Percentiles rank a stretch among this genome's conserved stretches.
These are phyloP conservation scores for Archaeoteleia sp. DNA, from an alignment of 2,888 invertebrate genomes.

Conservation along the genomic window DNA sequence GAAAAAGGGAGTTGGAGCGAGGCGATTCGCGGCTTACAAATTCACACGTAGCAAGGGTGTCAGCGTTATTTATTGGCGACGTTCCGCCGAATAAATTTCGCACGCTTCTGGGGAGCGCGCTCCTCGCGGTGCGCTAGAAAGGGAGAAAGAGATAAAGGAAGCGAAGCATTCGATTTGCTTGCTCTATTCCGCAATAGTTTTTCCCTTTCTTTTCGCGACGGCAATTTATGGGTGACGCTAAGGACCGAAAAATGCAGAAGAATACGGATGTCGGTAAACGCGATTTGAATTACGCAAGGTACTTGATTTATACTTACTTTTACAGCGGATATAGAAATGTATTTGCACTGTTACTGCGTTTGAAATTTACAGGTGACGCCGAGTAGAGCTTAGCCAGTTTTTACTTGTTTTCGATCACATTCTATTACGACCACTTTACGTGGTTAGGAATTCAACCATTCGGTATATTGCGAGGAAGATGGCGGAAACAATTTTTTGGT, in stretches of 20 bases:
- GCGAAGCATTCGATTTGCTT: slow-evolving; percentile 54
- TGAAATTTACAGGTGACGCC: no score
- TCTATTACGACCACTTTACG: no score
- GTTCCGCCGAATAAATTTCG: slow-evolving; percentile 54
- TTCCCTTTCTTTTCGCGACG: slow-evolving; percentile 46
- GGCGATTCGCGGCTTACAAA: slow-evolving; percentile 56
- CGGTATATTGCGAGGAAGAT: no score
- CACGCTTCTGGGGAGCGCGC: slow-evolving; percentile 41
- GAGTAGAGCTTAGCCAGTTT: no score
- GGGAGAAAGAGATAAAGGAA: slow-evolving; percentile 40
- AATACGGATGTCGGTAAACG: slow-evolving; percentile 49
- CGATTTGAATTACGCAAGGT: slow-evolving; percentile 50
- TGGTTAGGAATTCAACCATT: no score
- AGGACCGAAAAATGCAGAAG: slow-evolving; percentile 53
- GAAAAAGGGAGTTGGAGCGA: slow-evolving; percentile 31
- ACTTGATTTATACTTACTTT: slow-evolving; percentile 48
- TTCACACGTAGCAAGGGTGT: slow-evolving; percentile 55
- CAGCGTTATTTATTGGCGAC: slow-evolving; percentile 57
- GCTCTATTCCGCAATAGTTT: slow-evolving; percentile 53
- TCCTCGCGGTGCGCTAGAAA: slow-evolving; percentile 31
- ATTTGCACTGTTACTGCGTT: slow-evolving; percentile 5
- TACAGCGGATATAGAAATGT: slow-evolving; percentile 10
- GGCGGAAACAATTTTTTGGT: no score
- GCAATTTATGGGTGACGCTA: slow-evolving; percentile 53
- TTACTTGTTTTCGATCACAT: no score